Evolutionary conservation across 2,113 vertebrate genomes (phyloP), one percentile per base, ranked within the genome.

Genomic region (Noturus placidus): DNA sequence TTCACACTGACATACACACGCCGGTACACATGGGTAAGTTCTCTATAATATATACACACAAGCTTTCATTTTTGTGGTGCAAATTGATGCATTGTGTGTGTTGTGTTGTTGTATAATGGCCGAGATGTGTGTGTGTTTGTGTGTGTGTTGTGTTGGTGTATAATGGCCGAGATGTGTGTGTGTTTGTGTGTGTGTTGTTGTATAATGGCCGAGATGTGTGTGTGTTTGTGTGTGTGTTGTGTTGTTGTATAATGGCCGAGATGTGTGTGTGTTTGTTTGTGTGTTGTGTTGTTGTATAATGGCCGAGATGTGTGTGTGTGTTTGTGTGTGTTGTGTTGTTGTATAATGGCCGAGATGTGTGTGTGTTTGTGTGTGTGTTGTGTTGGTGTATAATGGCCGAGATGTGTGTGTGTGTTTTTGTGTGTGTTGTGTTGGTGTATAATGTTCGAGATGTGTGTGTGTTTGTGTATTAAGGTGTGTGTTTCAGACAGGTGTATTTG

Each of bases 11-110:
- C 57, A 83, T 84, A 33, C 42, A 69, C 46, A 70, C 19, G 1
- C 63, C 27, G 0, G 46, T 14, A 83, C 79, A 61, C 79, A 82
- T 82, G 87, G 87, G 87, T 90, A 90, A 90, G 89, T 90, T 25
- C 22, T 70, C 82, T 86, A 86, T 30, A 63, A 81, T 79, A 15
- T 33, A 50, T 22, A 76, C 15, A 82, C 15, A 82, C 27, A n/a
- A 19, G 59, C 20, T 65, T 59, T 4, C 4, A 38, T 50, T 67
- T 10, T 46, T 78, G 4, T 76, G 38, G 20, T 54, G 25, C 4
- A 77, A 77, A 76, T 50, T 42, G 22, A 25, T 78, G 76, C 13
- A 27, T 81, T 54, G 82, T 61, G 67, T 67, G 57, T 76, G 70
- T 5, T 42, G n/a, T n/a, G n/a, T n/a, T n/a, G n/a, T n/a, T n/a